Evolutionary conservation across 1,140 invertebrate species (phyloP).

Genomic region (Centruroides sculpturatus): DNA sequence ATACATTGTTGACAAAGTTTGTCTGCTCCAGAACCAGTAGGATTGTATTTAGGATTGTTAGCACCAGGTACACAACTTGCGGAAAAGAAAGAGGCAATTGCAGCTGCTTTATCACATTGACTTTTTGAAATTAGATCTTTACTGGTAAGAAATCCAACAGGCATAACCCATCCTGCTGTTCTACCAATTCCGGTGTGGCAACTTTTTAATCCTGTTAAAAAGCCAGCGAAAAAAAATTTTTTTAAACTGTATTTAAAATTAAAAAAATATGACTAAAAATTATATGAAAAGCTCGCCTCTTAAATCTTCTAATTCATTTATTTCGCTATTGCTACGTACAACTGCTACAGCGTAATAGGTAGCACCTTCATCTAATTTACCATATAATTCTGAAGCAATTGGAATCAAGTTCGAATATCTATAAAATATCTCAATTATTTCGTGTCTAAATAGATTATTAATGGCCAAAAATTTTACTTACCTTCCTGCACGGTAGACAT

Average conservation of each 20-base stretch:
- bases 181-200: constrained; percentile 36
- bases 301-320: constrained; percentile 43
- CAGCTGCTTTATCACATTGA: constrained; percentile 38
- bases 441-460: no score
- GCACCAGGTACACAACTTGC: constrained; percentile 18
- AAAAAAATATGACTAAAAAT: background rate
- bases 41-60: constrained; percentile 15
- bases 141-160: constrained; percentile 32
- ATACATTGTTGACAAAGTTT: constrained; percentile 15
- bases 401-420: constrained; percentile 15
- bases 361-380: constrained; percentile 23
- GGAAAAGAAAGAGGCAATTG: constrained; percentile 42
- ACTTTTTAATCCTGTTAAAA: background rate
- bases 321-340: constrained; percentile 34
- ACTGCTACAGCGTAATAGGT: constrained; percentile 47
- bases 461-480: constrained; percentile 27
- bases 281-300: constrained; percentile 35
- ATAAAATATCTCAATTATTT: no score
- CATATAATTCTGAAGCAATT: constrained; percentile 46
- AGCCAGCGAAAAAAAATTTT: background rate
- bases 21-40: constrained; percentile 7
- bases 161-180: constrained; percentile 34
- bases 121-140: constrained; percentile 29
- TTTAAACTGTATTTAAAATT: background rate
- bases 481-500: constrained; percentile 50